Evolutionary conservation across 2,797 vertebrate species (phyloP).

Genomic region (Gymnodraco acuticeps): DNA sequence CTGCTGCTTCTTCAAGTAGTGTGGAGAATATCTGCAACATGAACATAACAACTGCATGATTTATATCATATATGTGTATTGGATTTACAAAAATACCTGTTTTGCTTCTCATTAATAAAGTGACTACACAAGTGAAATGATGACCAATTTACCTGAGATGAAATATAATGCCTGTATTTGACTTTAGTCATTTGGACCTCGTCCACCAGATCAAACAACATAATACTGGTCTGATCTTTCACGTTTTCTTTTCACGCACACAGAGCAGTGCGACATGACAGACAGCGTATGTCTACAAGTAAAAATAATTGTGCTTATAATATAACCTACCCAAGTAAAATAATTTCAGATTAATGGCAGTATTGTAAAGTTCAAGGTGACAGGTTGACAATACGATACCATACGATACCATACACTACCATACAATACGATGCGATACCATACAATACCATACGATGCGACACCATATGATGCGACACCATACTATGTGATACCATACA

Average conservation of each 20-base stretch:
- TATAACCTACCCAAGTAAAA: not conserved
- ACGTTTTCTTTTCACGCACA: slow-evolving; percentile 20
- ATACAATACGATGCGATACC: no score
- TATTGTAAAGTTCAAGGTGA: slow-evolving; percentile 1
- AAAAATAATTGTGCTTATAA: not conserved
- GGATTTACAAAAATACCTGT: not conserved
- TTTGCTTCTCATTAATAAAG: slow-evolving; percentile 10
- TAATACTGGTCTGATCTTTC: slow-evolving; percentile 32
- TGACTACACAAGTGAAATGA: slow-evolving; percentile 10
- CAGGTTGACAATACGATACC: not conserved
- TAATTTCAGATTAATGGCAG: not conserved
- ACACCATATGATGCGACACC: no score
- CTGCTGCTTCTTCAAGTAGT: slow-evolving; percentile 29
- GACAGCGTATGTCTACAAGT: not conserved
- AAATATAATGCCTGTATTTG: slow-evolving; percentile 18
- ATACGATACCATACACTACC: no score
- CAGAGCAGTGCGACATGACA: slow-evolving; percentile 8
- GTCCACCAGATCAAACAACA: slow-evolving; percentile 38
- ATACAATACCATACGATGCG: no score
- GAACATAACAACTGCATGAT: slow-evolving; percentile 29
- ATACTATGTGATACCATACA: no score
- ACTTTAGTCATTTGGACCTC: slow-evolving; percentile 4
- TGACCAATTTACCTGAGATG: slow-evolving; percentile 8
- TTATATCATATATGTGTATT: slow-evolving; percentile 14
- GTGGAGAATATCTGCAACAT: slow-evolving; percentile 27